Percentiles rank a stretch among this genome's conserved stretches.
Conservation (phyloP, 2,888 invertebrate genomes). For the Erannis defoliaria region DNA sequence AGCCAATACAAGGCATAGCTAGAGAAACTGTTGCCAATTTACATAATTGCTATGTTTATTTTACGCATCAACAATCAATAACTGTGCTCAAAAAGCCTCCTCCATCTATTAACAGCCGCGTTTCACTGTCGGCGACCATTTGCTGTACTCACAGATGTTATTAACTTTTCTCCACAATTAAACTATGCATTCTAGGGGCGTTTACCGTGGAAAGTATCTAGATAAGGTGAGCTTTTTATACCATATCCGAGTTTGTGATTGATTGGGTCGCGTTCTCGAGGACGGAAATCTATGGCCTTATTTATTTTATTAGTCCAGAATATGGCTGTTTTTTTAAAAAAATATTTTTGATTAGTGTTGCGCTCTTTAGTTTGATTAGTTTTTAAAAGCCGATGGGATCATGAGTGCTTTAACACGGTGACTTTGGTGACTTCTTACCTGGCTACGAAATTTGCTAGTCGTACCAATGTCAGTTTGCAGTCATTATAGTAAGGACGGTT, state of each 20-base stretch:
- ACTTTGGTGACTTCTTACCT: too few species aligned
- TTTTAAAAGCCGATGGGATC: too few species aligned
- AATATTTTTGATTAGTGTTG: neutral
- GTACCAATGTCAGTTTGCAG: too few species aligned
- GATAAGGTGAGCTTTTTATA: constrained; percentile 21
- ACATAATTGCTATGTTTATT: neutral
- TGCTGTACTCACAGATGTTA: constrained; percentile 53
- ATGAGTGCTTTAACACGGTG: too few species aligned
- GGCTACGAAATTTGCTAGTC: too few species aligned
- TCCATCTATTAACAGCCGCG: constrained; percentile 46
- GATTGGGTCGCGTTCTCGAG: constrained; percentile 11
- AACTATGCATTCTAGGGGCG: constrained; percentile 59
- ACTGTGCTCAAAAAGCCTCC: constrained; percentile 37
- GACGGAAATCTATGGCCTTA: constrained; percentile 17
- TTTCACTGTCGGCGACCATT: constrained; percentile 58
- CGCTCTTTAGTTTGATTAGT: neutral
- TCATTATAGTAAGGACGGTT: too few species aligned
- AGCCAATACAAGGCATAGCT: too few species aligned
- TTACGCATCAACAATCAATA: neutral
- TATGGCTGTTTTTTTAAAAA: constrained; percentile 1
- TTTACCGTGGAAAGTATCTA: constrained; percentile 56
- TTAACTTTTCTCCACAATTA: constrained; percentile 77
- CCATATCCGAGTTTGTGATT: constrained; percentile 16
- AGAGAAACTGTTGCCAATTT: neutral
- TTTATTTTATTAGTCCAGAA: constrained; percentile 15